These are phyloP conservation scores for Hippasteria phrygiana DNA, from an alignment of 53 echinoderm and acorn worm genomes.

Conservation along the genomic window DNA sequence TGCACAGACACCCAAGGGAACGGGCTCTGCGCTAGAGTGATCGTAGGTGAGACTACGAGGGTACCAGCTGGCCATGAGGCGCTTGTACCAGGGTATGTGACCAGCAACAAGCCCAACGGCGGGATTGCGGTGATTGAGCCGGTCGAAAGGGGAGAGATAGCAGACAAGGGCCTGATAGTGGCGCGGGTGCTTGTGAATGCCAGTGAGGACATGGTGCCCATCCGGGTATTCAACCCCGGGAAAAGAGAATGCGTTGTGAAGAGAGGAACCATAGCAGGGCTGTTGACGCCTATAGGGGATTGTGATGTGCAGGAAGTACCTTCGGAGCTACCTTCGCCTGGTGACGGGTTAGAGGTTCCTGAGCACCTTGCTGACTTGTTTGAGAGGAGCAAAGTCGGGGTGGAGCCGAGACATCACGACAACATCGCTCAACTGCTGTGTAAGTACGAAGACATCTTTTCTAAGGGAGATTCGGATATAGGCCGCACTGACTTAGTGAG, in stretches of 20 bases:
- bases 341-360: not conserved
- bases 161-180: conserved; percentile 39
- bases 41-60: conserved; percentile 22
- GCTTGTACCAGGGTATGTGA: conserved; percentile 21
- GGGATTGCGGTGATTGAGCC: conserved; percentile 41
- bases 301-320: conserved; percentile 25
- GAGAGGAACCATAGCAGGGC: conserved; percentile 37
- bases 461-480: conserved; percentile 41
- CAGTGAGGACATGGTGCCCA: not conserved
- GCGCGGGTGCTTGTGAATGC: conserved; percentile 47
- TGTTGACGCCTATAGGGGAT: conserved; percentile 30
- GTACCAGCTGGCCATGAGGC: conserved; percentile 56
- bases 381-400: conserved; percentile 23
- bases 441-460: conserved; percentile 56
- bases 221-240: conserved; percentile 64
- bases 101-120: not conserved
- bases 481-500: conserved; percentile 57
- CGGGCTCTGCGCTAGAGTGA: conserved; percentile 35
- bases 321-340: too few species aligned
- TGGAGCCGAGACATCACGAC: conserved; percentile 19
- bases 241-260: conserved; percentile 9
- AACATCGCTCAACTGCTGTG: conserved; percentile 48
- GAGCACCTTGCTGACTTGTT: conserved; percentile 51
- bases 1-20: not conserved
- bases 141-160: conserved; percentile 14